Percentiles rank a stretch among this genome's conserved stretches.
Conservation (phyloP, 2,888 invertebrate genomes). For the Orchesella flavescens region DNA sequence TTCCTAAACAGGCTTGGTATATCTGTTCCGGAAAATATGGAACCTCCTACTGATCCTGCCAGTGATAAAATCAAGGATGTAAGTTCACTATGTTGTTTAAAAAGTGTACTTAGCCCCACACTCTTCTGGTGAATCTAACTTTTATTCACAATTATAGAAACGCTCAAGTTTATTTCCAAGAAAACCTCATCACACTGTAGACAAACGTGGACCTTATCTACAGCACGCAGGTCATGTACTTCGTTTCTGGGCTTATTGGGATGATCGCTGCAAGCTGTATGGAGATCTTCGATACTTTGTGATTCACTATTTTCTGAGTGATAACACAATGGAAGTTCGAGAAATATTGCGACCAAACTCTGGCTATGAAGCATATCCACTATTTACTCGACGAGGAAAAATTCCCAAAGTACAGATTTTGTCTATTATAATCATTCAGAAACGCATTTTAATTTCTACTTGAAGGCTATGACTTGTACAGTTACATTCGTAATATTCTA, state of each 20-base stretch:
- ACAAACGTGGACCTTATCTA: constrained; percentile 86
- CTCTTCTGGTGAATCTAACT: no score
- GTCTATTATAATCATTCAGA: no score
- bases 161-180: constrained; percentile 64
- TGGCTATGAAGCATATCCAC: constrained; percentile 82
- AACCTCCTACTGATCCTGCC: constrained; percentile 76
- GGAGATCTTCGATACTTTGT: constrained; percentile 86
- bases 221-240: constrained; percentile 83
- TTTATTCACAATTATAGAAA: no score
- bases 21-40: constrained; percentile 83
- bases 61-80: constrained; percentile 73
- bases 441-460: background rate
- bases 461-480: no score
- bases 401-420: constrained; percentile 85
- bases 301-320: constrained; percentile 88
- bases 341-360: constrained; percentile 82
- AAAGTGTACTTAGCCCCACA: no score
- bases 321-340: constrained; percentile 91
- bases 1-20: constrained; percentile 90
- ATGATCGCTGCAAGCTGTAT: constrained; percentile 84
- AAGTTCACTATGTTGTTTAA: constrained; percentile 23
- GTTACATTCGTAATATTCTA: background rate
- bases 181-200: constrained; percentile 78
- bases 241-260: constrained; percentile 92
- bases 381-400: constrained; percentile 84